Conservation (phyloP, 2,113 vertebrate genomes). For the Macquaria ambigua region DNA sequence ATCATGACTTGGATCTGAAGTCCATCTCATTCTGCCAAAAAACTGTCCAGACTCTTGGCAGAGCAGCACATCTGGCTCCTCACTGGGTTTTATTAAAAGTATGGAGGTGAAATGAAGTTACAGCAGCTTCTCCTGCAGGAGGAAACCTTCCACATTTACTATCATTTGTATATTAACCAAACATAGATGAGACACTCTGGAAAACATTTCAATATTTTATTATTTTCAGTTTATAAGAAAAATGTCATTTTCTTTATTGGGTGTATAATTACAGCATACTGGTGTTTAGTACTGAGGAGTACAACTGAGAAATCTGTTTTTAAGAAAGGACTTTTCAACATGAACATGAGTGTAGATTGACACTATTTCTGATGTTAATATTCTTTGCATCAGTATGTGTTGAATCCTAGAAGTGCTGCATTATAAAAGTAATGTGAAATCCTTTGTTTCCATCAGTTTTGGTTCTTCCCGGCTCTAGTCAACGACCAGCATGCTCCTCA, state of each 20-base stretch:
- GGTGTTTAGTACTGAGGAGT: background rate
- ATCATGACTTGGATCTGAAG: background rate
- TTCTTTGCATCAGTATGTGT: background rate
- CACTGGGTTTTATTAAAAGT: background rate
- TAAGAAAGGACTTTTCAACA: background rate
- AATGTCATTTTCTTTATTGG: background rate
- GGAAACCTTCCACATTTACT: background rate
- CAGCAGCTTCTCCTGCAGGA: conserved; percentile 38
- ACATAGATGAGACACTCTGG: background rate
- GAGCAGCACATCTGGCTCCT: conserved; percentile 20
- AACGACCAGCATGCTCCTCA: conserved; percentile 87
- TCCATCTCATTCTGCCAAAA: background rate
- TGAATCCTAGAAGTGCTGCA: background rate
- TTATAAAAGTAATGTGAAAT: too few relatives aligned
- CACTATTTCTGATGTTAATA: background rate
- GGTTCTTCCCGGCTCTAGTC: conserved; percentile 75
- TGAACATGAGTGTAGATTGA: background rate
- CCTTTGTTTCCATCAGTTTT: background rate
- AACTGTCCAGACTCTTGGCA: conserved; percentile 25
- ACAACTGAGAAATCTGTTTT: too few relatives aligned
- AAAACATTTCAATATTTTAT: background rate
- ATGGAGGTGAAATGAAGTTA: conserved; percentile 14
- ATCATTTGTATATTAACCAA: background rate
- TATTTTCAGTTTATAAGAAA: conserved; percentile 29
- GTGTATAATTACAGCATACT: background rate